These are phyloP conservation scores for Andrena praecox DNA, from an alignment of 2,888 invertebrate genomes.

Conservation along the genomic window DNA sequence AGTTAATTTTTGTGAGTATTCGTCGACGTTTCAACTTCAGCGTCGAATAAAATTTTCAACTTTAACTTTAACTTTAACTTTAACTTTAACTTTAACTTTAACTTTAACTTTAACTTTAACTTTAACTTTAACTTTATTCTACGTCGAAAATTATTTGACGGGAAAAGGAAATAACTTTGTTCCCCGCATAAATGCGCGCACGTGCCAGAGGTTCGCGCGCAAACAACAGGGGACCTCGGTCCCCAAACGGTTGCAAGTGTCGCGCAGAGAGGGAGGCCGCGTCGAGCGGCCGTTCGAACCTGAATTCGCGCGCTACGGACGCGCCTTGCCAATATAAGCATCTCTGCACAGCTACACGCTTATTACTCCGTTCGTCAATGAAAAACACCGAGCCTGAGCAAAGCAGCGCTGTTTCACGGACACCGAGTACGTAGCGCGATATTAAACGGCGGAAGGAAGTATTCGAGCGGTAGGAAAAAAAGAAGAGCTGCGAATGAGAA, in stretches of 20 bases:
- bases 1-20: too few relatives aligned
- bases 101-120: too few relatives aligned
- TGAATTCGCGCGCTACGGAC: not conserved
- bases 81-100: too few relatives aligned
- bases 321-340: not conserved
- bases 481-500: conserved; percentile 57
- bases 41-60: too few relatives aligned
- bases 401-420: conserved; percentile 35
- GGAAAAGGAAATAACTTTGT: not conserved
- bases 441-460: conserved; percentile 65
- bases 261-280: not conserved
- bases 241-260: not conserved
- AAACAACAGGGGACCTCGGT: not conserved
- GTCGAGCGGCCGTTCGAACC: not conserved
- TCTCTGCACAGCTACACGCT: not conserved
- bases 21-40: too few relatives aligned
- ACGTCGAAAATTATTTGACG: not conserved
- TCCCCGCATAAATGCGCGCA: not conserved
- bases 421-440: conserved; percentile 43
- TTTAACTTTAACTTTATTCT: too few relatives aligned
- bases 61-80: too few relatives aligned
- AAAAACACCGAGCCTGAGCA: not conserved
- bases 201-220: not conserved
- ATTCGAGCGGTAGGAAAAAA: conserved; percentile 51
- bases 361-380: not conserved